Conservation (phyloP, 2,797 vertebrate species). For the Oryzias dopingdopingensis region DNA sequence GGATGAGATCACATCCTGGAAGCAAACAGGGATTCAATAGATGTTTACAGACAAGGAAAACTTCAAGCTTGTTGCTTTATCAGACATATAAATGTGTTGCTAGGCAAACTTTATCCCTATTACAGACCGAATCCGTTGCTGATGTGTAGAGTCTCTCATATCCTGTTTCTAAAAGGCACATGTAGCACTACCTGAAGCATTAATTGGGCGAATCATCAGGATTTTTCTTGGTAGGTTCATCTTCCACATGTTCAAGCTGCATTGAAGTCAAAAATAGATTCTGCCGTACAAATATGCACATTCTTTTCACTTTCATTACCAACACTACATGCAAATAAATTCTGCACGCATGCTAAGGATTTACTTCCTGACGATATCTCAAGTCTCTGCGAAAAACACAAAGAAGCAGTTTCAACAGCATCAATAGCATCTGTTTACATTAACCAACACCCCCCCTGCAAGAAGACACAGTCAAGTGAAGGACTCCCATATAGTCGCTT, state of each 20-base stretch:
- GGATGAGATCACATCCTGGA: slow-evolving; percentile 95
- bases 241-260: neutral
- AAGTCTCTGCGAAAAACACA: slow-evolving; percentile 23
- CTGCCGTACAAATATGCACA: too few species aligned
- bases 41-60: slow-evolving; percentile 3
- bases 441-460: slow-evolving; percentile 25
- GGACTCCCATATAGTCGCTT: slow-evolving; percentile 25
- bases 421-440: slow-evolving; percentile 44
- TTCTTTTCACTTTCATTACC: too few species aligned
- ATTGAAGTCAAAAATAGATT: too few species aligned
- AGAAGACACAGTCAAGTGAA: slow-evolving; percentile 25
- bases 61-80: too few species aligned
- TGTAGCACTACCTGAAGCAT: slow-evolving; percentile 17
- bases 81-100: neutral
- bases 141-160: slow-evolving; percentile 31
- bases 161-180: slow-evolving; percentile 25
- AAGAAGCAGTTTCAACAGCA: slow-evolving; percentile 45
- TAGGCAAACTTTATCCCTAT: slow-evolving; percentile 29
- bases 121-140: slow-evolving; percentile 40
- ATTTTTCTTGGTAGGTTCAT: slow-evolving; percentile 40
- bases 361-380: slow-evolving; percentile 24
- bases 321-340: too few species aligned
- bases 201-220: slow-evolving; percentile 26
- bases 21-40: slow-evolving; percentile 19
- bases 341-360: neutral